Percentiles rank a stretch among this genome's conserved stretches.
Evolutionary conservation across 2,113 vertebrate genomes (phyloP).

Genomic region (Progne subis): DNA sequence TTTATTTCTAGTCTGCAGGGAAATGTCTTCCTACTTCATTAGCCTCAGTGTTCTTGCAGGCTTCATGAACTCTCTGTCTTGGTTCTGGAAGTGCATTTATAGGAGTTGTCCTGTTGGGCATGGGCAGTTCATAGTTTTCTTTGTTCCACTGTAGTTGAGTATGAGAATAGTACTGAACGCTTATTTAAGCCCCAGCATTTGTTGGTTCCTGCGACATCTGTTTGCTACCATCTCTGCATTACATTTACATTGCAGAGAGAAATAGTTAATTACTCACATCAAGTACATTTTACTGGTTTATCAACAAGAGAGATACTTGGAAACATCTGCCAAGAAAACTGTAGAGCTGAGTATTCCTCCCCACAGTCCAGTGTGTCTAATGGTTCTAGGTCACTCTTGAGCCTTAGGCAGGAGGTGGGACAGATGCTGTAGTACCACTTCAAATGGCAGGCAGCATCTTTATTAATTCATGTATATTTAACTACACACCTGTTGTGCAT

Average conservation of each 20-base stretch:
- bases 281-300: slow-evolving; percentile 54
- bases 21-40: not conserved
- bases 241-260: slow-evolving; percentile 23
- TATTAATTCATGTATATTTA: slow-evolving; percentile 25
- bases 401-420: not conserved
- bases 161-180: not conserved
- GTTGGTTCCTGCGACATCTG: not conserved
- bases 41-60: not conserved
- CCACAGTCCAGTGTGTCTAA: not conserved
- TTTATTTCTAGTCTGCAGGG: not conserved
- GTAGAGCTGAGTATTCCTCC: slow-evolving; percentile 13
- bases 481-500: not conserved
- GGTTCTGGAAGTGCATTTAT: not conserved
- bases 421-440: slow-evolving; percentile 25
- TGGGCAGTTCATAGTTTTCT: not conserved
- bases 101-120: not conserved
- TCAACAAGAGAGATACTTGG: slow-evolving; percentile 15
- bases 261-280: slow-evolving; percentile 56
- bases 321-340: slow-evolving; percentile 37
- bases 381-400: not conserved
- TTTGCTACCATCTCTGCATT: slow-evolving; percentile 24
- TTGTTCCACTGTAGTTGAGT: not conserved
- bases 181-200: not conserved
- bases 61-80: not conserved
- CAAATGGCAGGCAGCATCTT: not conserved